A percentile compares a stretch with the other conserved stretches of the same genome.
These are phyloP conservation scores for Pseudorhiza aurosa DNA, from an alignment of 30 jellyfish, hydroid and myxozoan genomes.

Conservation along the genomic window DNA sequence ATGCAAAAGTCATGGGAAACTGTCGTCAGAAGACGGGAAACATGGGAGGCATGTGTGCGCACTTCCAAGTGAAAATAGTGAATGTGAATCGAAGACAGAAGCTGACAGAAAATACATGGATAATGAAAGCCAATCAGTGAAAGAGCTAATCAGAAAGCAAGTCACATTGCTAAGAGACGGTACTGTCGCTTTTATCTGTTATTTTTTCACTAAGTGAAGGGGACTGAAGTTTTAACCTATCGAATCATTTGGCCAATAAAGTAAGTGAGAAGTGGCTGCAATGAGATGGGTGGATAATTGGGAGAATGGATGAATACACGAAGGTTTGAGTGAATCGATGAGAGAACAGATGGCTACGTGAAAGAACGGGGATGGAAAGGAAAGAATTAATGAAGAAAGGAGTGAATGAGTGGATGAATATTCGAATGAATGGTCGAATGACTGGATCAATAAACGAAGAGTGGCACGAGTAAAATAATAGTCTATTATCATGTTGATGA, in stretches of 20 bases:
- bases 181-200: too few relatives aligned
- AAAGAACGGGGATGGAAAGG: not conserved
- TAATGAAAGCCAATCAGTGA: not conserved
- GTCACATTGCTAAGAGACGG: too few relatives aligned
- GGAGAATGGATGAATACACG: not conserved
- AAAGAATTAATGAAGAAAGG: not conserved
- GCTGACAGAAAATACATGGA: not conserved
- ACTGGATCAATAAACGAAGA: not conserved
- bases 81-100: not conserved
- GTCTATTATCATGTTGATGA: not conserved
- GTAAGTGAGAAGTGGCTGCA: too few relatives aligned
- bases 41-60: not conserved
- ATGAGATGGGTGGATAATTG: not conserved
- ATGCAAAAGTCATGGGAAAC: not conserved
- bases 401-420: not conserved
- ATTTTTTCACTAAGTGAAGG: too few relatives aligned
- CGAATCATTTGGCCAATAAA: too few relatives aligned
- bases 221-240: too few relatives aligned
- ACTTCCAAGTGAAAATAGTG: slow-evolving; percentile 6
- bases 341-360: not conserved
- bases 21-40: too few relatives aligned
- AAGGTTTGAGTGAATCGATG: not conserved
- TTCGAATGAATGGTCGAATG: not conserved
- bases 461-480: not conserved
- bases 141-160: too few relatives aligned